These are phyloP conservation scores for Rhagoletis zephyria DNA, from an alignment of 1,140 invertebrate species.

Conservation along the genomic window DNA sequence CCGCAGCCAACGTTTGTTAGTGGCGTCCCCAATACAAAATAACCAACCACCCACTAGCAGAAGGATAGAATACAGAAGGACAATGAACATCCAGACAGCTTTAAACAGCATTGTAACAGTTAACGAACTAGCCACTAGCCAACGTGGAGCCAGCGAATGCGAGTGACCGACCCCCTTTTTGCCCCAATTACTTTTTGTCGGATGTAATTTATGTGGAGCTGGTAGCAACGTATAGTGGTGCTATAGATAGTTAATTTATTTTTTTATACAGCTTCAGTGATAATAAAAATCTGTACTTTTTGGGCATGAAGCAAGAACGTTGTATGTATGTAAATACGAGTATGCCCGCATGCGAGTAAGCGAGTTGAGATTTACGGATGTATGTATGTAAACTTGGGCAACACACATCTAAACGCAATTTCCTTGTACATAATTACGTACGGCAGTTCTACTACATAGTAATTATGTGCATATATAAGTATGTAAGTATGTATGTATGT, in stretches of 20 bases:
- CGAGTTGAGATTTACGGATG: no score
- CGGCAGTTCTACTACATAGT: no score
- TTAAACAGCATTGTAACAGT: not conserved
- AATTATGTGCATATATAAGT: not conserved
- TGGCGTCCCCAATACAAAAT: not conserved
- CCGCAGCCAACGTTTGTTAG: not conserved
- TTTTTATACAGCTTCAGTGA: slow-evolving; percentile 5
- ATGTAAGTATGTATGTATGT: not conserved
- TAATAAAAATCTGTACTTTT: slow-evolving; percentile 4
- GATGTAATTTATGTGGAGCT: not conserved
- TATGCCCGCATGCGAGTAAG: no score
- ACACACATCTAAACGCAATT: no score
- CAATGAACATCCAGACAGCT: slow-evolving; percentile 13
- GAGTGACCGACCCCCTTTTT: no score
- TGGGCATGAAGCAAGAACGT: not conserved
- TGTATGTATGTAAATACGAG: no score
- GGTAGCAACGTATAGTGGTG: not conserved
- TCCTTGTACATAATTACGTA: no score
- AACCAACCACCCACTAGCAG: not conserved
- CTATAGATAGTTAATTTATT: slow-evolving; percentile 34
- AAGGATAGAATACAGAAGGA: not conserved
- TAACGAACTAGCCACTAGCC: slow-evolving; percentile 23
- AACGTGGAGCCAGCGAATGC: not conserved
- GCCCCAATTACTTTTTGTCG: not conserved
- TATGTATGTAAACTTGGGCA: no score